Percentiles rank a stretch among this genome's conserved stretches.
Evolutionary conservation across 2,113 vertebrate genomes (phyloP).

Genomic region (Rhodinocichla rosea): DNA sequence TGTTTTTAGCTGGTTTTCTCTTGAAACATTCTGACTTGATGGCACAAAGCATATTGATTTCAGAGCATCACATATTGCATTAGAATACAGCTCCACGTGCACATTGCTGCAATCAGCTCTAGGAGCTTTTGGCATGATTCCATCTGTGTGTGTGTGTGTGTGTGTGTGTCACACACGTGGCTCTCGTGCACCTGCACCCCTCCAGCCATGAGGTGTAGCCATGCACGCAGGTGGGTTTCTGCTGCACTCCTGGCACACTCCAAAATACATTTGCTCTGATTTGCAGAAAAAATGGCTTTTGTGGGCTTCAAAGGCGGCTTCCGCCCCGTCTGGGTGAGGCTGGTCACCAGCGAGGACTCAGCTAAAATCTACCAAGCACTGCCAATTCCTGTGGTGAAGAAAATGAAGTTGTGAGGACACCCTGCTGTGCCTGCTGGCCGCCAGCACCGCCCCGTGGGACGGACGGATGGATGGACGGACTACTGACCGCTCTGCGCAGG

Average conservation of each 20-base stretch:
- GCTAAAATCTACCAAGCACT: conserved; percentile 85
- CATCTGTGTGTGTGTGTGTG: not conserved
- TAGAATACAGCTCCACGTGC: not conserved
- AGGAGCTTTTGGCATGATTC: not conserved
- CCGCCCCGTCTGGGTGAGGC: conserved; percentile 80
- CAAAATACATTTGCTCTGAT: not conserved
- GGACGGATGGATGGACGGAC: conserved; percentile 47
- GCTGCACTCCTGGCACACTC: not conserved
- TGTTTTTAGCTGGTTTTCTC: not conserved
- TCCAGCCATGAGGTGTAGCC: not conserved
- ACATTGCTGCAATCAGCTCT: not conserved
- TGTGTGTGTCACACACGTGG: not conserved
- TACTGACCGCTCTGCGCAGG: conserved; percentile 31
- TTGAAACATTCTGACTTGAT: not conserved
- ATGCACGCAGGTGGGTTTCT: not conserved
- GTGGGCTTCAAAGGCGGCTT: conserved; percentile 85
- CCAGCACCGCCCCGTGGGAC: not conserved
- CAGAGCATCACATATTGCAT: not conserved
- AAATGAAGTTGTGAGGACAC: conserved; percentile 82
- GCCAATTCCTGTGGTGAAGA: conserved; percentile 82
- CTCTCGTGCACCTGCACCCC: not conserved
- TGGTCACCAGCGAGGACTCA: conserved; percentile 73
- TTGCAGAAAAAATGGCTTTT: conserved; percentile 82
- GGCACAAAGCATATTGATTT: not conserved
- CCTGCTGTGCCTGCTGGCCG: not conserved